A percentile compares a stretch with the other conserved stretches of the same genome.
These are phyloP conservation scores for Urocynchramus pylzowi DNA, from an alignment of 2,113 vertebrate species.

Conservation along the genomic window DNA sequence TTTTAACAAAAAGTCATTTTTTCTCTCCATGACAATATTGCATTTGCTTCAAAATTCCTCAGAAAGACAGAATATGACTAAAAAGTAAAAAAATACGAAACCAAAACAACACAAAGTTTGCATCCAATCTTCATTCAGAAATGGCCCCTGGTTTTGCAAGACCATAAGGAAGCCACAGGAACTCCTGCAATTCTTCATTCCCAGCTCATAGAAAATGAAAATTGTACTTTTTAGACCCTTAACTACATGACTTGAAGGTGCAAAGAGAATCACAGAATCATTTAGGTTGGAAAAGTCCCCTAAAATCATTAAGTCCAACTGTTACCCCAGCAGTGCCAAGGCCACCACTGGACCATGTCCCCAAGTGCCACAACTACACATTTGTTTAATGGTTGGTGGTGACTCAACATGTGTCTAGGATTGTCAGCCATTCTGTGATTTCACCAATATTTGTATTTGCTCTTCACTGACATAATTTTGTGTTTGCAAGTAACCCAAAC, in stretches of 20 bases:
- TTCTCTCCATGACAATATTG: neutral
- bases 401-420: neutral
- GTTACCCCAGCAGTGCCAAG: neutral
- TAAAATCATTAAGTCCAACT: neutral
- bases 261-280: neutral
- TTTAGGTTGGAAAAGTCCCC: neutral
- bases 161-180: neutral
- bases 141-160: neutral
- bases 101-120: neutral
- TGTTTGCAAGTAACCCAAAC: neutral
- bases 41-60: neutral
- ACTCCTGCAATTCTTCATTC: neutral
- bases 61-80: neutral
- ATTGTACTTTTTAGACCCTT: neutral
- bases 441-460: neutral
- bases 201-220: neutral
- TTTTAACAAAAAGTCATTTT: neutral
- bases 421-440: neutral
- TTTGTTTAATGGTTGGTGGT: neutral
- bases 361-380: neutral
- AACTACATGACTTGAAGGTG: neutral
- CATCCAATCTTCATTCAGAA: neutral
- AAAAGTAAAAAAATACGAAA: neutral
- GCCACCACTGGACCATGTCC: neutral
- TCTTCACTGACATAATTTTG: neutral